Evolutionary conservation across 53 echinoderm and acorn worm species (phyloP).

Genomic region (Mesocentrotus franciscanus): DNA sequence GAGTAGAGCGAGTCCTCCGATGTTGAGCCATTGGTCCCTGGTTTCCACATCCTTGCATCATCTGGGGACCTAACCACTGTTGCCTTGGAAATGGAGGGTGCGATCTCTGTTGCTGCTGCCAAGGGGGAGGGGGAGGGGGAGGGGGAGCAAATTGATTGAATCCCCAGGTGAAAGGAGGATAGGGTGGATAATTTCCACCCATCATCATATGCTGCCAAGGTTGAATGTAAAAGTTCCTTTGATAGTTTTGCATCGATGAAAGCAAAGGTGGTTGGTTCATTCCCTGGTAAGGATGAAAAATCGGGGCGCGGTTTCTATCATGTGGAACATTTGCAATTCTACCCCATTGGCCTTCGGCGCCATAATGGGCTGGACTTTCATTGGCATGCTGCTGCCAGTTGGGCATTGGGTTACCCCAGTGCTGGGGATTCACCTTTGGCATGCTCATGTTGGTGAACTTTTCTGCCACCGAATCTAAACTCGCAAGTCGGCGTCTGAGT

Average conservation of each 20-base stretch:
- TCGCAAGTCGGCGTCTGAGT: conserved; percentile 8
- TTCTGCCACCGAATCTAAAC: conserved; percentile 57
- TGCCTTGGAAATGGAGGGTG: conserved; percentile 34
- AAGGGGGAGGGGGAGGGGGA: neutral
- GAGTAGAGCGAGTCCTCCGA: neutral
- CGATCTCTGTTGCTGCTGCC: conserved; percentile 29
- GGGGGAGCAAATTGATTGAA: conserved; percentile 6
- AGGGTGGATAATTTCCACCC: neutral
- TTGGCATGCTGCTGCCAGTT: conserved; percentile 23
- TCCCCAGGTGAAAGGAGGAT: neutral
- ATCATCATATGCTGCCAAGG: conserved; percentile 60
- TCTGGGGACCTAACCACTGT: conserved; percentile 13
- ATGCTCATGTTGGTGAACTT: conserved; percentile 49
- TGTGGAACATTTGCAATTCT: neutral
- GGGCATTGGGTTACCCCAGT: conserved; percentile 13
- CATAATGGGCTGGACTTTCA: neutral
- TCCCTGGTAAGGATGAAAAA: conserved; percentile 32
- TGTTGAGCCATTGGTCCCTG: neutral
- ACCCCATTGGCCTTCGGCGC: conserved; percentile 21
- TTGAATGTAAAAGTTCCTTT: neutral
- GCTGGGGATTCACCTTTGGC: neutral
- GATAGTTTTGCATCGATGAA: conserved; percentile 31
- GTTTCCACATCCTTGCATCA: conserved; percentile 49
- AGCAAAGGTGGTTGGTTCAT: neutral
- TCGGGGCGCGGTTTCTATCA: neutral